Conservation (phyloP, 2,888 invertebrate genomes). For the Sipunculus nudus region DNA sequence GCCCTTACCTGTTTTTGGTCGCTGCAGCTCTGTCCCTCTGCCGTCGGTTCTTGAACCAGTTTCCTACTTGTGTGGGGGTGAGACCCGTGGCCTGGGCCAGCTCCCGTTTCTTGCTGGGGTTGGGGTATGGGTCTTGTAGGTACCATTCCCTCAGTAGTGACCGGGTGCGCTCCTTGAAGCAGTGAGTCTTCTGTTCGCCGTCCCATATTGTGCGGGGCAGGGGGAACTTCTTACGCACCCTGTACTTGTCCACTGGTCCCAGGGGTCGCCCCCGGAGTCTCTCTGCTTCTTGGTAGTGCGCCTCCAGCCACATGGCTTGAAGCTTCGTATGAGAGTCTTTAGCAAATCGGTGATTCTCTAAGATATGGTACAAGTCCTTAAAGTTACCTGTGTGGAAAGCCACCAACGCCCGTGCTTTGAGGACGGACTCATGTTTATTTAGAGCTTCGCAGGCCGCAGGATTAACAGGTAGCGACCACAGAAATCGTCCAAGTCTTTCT, state of each 20-base stretch:
- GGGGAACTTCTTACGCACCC: slow-evolving; percentile 92
- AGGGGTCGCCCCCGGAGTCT: slow-evolving; percentile 88
- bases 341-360: slow-evolving; percentile 89
- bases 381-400: slow-evolving; percentile 91
- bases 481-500: slow-evolving; percentile 78
- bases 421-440: slow-evolving; percentile 84
- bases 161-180: slow-evolving; percentile 93
- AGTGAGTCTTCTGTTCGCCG: slow-evolving; percentile 95
- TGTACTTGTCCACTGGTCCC: slow-evolving; percentile 92
- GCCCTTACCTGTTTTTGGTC: slow-evolving; percentile 94
- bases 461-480: slow-evolving; percentile 88
- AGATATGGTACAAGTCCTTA: slow-evolving; percentile 86
- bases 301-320: slow-evolving; percentile 91
- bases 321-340: slow-evolving; percentile 89
- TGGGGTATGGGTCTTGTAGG: slow-evolving; percentile 80
- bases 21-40: slow-evolving; percentile 90
- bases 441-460: slow-evolving; percentile 82
- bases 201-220: slow-evolving; percentile 93
- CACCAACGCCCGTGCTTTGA: slow-evolving; percentile 86
- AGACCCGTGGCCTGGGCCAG: slow-evolving; percentile 89
- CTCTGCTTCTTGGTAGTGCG: slow-evolving; percentile 93
- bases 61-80: slow-evolving; percentile 92
- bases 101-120: slow-evolving; percentile 91
- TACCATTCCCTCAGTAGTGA: slow-evolving; percentile 97
- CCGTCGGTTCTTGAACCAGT: slow-evolving; percentile 91